Conservation (phyloP, 2,797 vertebrate species). For the Hypotaenidia philippensis region DNA sequence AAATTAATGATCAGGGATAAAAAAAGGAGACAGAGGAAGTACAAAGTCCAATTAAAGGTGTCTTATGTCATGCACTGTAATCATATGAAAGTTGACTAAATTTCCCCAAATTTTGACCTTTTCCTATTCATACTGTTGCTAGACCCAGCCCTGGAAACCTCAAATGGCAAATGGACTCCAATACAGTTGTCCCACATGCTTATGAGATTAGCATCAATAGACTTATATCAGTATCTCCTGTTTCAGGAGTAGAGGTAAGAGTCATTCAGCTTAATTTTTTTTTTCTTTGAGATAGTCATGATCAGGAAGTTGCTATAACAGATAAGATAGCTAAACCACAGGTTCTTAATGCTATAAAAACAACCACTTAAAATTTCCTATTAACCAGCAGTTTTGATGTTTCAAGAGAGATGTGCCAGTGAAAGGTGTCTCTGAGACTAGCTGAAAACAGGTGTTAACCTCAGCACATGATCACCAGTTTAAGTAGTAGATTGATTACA, state of each 20-base stretch:
- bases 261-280: not conserved
- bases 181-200: not conserved
- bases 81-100: not conserved
- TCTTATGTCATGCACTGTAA: not conserved
- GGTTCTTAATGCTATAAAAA: not conserved
- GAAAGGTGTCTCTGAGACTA: not conserved
- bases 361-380: not conserved
- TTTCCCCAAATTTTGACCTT: not conserved
- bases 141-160: not conserved
- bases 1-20: not conserved
- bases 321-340: not conserved
- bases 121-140: not conserved
- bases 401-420: not conserved
- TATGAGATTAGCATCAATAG: not conserved
- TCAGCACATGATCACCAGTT: not conserved
- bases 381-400: not conserved
- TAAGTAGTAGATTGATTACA: not conserved
- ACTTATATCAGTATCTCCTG: not conserved
- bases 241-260: not conserved
- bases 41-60: not conserved
- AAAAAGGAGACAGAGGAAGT: not conserved
- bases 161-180: fast-evolving
- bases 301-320: not conserved
- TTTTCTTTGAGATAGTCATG: not conserved
- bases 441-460: not conserved